A percentile compares a stretch with the other conserved stretches of the same genome.
Evolutionary conservation across 2,113 vertebrate genomes (phyloP).

Genomic region (Diphyllodes magnificus): DNA sequence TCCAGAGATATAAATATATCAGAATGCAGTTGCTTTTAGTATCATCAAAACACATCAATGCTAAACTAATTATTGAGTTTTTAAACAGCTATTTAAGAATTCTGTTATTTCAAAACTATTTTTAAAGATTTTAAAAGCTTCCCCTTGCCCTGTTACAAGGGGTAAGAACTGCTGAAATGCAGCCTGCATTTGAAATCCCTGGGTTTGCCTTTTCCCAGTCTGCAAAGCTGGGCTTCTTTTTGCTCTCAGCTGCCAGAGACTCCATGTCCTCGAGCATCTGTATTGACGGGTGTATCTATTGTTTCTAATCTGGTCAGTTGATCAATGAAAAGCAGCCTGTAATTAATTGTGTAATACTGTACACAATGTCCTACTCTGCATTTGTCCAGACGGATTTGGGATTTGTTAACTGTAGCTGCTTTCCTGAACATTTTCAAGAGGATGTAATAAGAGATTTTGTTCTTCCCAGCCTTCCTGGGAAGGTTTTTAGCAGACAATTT

Average conservation of each 20-base stretch:
- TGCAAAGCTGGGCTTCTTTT: not conserved
- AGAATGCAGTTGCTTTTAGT: not conserved
- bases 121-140: not conserved
- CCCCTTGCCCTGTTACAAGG: not conserved
- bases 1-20: not conserved
- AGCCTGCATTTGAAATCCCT: not conserved
- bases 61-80: not conserved
- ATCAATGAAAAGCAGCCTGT: constrained; percentile 19
- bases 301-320: constrained; percentile 44
- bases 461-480: not conserved
- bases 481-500: not conserved
- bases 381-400: not conserved
- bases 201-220: not conserved
- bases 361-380: not conserved
- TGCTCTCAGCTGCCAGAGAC: not conserved
- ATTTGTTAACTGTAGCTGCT: not conserved
- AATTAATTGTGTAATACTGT: constrained; percentile 32
- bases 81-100: not conserved
- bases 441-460: not conserved
- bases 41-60: not conserved
- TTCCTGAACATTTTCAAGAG: not conserved
- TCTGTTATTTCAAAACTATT: not conserved
- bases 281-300: not conserved
- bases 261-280: not conserved
- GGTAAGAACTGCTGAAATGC: not conserved